phyloP scores from a whole-genome alignment of 2,888 invertebrate species.

The Diogma glabrata region DNA sequence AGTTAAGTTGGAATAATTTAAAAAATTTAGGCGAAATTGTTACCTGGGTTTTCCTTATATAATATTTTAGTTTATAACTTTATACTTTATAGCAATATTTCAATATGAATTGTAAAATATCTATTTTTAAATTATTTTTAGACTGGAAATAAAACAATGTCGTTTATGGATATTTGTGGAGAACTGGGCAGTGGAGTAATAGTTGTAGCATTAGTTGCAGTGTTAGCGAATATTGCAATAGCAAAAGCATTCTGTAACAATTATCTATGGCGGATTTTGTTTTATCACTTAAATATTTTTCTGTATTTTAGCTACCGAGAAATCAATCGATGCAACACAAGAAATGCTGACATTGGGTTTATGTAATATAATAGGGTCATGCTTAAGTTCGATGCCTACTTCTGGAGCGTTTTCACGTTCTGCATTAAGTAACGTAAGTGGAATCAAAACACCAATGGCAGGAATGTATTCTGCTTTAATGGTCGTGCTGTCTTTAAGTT shows the following conservation, averaged over 20 bases:
- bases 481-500: slow-evolving; percentile 68
- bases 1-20: no score
- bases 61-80: no score
- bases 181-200: slow-evolving; percentile 65
- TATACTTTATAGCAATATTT: no score
- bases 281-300: not conserved
- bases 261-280: slow-evolving; percentile 8
- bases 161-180: slow-evolving; percentile 53
- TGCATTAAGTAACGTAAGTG: slow-evolving; percentile 80
- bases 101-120: no score
- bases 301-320: slow-evolving; percentile 44
- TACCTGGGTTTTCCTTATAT: no score
- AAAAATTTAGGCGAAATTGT: no score
- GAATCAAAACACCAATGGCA: slow-evolving; percentile 69
- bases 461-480: slow-evolving; percentile 49
- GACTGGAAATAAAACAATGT: slow-evolving; percentile 42
- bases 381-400: slow-evolving; percentile 78
- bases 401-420: slow-evolving; percentile 81
- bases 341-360: slow-evolving; percentile 80
- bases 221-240: slow-evolving; percentile 87
- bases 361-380: slow-evolving; percentile 71
- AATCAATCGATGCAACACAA: slow-evolving; percentile 73
- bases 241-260: slow-evolving; percentile 84
- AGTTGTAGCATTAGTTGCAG: slow-evolving; percentile 73
- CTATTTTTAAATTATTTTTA: no score